Evolutionary conservation across 2,113 vertebrate species (phyloP).

Genomic region (Mustela nigripes): DNA sequence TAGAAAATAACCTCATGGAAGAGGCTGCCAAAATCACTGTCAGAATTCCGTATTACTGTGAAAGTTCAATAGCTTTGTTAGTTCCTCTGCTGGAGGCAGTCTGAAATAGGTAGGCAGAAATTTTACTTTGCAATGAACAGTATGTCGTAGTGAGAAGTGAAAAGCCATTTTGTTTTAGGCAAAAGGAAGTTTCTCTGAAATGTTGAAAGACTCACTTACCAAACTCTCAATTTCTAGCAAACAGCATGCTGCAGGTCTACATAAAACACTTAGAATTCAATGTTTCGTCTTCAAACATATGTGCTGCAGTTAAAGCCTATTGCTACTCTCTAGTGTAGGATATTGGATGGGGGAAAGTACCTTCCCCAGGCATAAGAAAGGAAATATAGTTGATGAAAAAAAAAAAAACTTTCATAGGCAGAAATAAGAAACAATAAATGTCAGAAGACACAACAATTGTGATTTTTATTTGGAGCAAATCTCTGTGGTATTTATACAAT

Average conservation of each 20-base stretch:
- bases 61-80: constrained; percentile 65
- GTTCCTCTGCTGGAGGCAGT: constrained; percentile 68
- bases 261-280: constrained; percentile 71
- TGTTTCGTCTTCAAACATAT: constrained; percentile 77
- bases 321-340: constrained; percentile 32
- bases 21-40: constrained; percentile 39
- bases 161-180: constrained; percentile 80
- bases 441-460: not conserved
- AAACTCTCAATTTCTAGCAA: constrained; percentile 73
- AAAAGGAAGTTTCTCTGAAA: constrained; percentile 72
- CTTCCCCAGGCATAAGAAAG: not conserved
- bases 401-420: not conserved
- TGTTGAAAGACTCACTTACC: constrained; percentile 67
- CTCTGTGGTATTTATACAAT: not conserved
- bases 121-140: constrained; percentile 73
- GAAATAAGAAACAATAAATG: constrained; percentile 18
- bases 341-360: constrained; percentile 17
- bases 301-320: constrained; percentile 63
- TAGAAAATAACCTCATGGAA: constrained; percentile 48
- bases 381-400: not conserved
- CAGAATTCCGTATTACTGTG: constrained; percentile 60
- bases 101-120: constrained; percentile 74
- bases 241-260: constrained; percentile 69
- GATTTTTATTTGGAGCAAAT: not conserved
- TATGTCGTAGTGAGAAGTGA: constrained; percentile 65